A percentile compares a stretch with the other conserved stretches of the same genome.
These are phyloP conservation scores for Brachypteracias leptosomus DNA, from an alignment of 2,113 vertebrate species.

Conservation along the genomic window DNA sequence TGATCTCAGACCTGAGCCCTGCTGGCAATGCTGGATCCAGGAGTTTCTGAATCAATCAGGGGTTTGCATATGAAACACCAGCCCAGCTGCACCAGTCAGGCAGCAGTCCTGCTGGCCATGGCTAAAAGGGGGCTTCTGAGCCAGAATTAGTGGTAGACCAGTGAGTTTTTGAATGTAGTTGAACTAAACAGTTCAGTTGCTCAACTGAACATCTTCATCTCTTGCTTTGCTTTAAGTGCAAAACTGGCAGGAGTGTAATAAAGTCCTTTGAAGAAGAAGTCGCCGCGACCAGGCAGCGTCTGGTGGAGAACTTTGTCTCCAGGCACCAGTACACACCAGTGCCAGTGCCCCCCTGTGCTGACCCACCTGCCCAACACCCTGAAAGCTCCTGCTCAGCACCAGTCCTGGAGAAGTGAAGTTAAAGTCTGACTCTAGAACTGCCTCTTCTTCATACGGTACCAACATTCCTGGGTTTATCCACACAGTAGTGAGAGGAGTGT, in stretches of 20 bases:
- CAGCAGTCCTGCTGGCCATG: neutral
- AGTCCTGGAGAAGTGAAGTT: neutral
- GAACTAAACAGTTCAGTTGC: neutral
- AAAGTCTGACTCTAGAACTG: neutral
- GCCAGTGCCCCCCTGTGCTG: neutral
- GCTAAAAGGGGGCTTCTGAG: neutral
- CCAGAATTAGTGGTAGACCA: neutral
- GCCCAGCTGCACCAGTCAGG: too few species aligned
- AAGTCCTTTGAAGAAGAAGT: slow-evolving; percentile 51
- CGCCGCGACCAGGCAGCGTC: slow-evolving; percentile 8
- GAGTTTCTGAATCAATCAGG: neutral
- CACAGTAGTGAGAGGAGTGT: neutral
- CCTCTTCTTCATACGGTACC: neutral
- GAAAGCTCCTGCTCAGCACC: neutral
- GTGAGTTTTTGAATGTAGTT: neutral
- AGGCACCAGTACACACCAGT: slow-evolving; percentile 11
- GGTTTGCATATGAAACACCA: neutral
- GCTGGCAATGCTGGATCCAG: neutral
- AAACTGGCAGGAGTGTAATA: slow-evolving; percentile 30
- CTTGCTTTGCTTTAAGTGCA: slow-evolving; percentile 45
- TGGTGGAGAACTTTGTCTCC: slow-evolving; percentile 55
- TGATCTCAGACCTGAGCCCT: neutral
- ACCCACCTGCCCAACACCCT: neutral
- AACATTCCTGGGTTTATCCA: neutral
- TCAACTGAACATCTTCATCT: neutral